phyloP scores from a whole-genome alignment of 2,888 invertebrate genomes.

The Ashinkailepas kermadecensis region DNA sequence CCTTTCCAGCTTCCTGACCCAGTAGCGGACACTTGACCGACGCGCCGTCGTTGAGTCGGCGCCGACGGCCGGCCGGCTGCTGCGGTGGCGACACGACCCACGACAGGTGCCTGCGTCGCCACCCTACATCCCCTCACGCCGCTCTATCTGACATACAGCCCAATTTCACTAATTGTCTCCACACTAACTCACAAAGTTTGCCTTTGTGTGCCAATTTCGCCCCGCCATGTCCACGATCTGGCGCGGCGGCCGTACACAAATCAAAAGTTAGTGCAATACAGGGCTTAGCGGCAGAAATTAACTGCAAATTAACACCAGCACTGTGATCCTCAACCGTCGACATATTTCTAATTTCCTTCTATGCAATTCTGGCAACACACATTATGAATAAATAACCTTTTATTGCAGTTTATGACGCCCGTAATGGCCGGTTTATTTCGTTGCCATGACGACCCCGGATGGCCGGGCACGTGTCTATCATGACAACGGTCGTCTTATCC shows the following conservation, averaged over 20 bases:
- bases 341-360: conserved; percentile 21
- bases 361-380: conserved; percentile 21
- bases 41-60: too few species aligned
- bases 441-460: conserved; percentile 1
- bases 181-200: conserved; percentile 15
- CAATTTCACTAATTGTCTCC: conserved; percentile 19
- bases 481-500: conserved; percentile 17
- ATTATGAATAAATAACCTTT: conserved; percentile 21
- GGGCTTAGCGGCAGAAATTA: conserved; percentile 20
- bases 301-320: conserved; percentile 12
- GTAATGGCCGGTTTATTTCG: neutral
- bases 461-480: conserved; percentile 18
- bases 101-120: neutral
- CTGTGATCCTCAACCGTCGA: conserved; percentile 15
- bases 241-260: neutral
- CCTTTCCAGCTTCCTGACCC: too few species aligned
- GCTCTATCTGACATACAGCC: neutral
- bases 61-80: neutral
- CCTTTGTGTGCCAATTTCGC: conserved; percentile 20
- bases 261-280: conserved; percentile 20
- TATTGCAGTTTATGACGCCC: conserved; percentile 3
- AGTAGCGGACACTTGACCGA: too few species aligned
- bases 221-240: conserved; percentile 3
- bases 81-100: too few species aligned
- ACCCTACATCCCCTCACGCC: neutral